A percentile compares a stretch with the other conserved stretches of the same genome.
Evolutionary conservation across 2,888 invertebrate genomes (phyloP).

Genomic region (Andrena camellia): DNA sequence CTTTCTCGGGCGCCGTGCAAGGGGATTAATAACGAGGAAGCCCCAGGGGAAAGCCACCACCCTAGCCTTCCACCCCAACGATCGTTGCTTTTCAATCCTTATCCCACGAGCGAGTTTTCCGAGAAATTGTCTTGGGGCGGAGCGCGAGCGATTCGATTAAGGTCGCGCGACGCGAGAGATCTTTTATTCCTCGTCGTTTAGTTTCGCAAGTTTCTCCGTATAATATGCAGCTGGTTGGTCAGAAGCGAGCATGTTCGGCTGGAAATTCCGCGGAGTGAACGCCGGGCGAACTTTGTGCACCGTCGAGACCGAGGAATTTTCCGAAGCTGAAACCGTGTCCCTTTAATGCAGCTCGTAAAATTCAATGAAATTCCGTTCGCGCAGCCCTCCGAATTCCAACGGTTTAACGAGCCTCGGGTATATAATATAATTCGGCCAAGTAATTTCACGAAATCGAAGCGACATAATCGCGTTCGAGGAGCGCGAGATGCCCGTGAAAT

Average conservation of each 20-base stretch:
- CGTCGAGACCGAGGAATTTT: conserved; percentile 24
- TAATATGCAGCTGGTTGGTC: too few relatives aligned
- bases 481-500: neutral
- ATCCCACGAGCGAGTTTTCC: conserved; percentile 32
- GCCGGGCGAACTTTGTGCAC: conserved; percentile 25
- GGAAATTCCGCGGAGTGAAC: conserved; percentile 35
- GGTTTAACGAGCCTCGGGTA: neutral
- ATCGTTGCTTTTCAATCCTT: conserved; percentile 56
- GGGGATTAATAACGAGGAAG: conserved; percentile 52
- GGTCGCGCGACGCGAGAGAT: conserved; percentile 15
- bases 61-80: conserved; percentile 5
- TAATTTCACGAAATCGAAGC: conserved; percentile 1
- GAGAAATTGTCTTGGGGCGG: conserved; percentile 35
- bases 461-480: neutral
- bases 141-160: conserved; percentile 57
- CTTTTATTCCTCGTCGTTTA: too few relatives aligned
- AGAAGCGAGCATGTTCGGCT: conserved; percentile 18
- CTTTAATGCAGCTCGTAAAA: conserved; percentile 14
- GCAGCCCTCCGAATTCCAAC: neutral
- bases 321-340: conserved; percentile 3
- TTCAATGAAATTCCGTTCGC: conserved; percentile 7
- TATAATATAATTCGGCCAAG: neutral
- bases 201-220: too few relatives aligned
- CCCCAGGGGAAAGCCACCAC: conserved; percentile 12
- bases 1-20: conserved; percentile 13